Evolutionary conservation across 2,888 invertebrate genomes (phyloP), one percentile per base, ranked within the genome.

Genomic region (Dione juno): DNA sequence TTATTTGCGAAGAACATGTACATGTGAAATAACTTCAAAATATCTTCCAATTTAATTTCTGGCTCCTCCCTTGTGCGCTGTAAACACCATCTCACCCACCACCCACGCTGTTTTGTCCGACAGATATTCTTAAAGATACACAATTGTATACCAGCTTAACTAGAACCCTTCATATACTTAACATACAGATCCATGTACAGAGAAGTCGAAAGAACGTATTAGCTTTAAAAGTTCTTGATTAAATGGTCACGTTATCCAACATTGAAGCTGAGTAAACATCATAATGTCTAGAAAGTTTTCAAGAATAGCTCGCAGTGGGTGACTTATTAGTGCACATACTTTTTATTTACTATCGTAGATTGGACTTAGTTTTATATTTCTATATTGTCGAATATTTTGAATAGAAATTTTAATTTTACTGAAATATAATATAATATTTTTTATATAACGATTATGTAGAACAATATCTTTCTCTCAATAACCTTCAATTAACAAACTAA

Each of bases 41-140:
- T 91, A 91, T 92, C 89, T 87, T 84, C 88, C 90, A 91, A 91
- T 92, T 91, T 92, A 90, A 91, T 92, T 90, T 89, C 90, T 88
- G 83, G 84, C 82, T 80, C 85, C 90, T 92, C 92, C 91, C 92
- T 81, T 74, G 92, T 89, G 91, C 86, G 86, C 85, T 86, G 90
- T 91, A 90, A 92, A 90, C 88, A 90, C 88, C 86, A 82, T 83
- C 86, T 80, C 81, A 80, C 81, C 81, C 76, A 76, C 75, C 81
- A 79, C 80, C 78, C 79, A 78, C 79, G 82, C 80, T 87, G 85
- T 67, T 88, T 89, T 87, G 89, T 88, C 87, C 88, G 85, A 89
- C 88, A 86, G 85, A 89, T 89, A 89, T 88, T 89, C 87, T 85
- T 87, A 78, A 83, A 88, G 87, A 88, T 86, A 86, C 81, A 86